Base-by-base conservation (phyloP, 2,113 vertebrate genomes). In the Rhinolophus sinicus region DNA sequence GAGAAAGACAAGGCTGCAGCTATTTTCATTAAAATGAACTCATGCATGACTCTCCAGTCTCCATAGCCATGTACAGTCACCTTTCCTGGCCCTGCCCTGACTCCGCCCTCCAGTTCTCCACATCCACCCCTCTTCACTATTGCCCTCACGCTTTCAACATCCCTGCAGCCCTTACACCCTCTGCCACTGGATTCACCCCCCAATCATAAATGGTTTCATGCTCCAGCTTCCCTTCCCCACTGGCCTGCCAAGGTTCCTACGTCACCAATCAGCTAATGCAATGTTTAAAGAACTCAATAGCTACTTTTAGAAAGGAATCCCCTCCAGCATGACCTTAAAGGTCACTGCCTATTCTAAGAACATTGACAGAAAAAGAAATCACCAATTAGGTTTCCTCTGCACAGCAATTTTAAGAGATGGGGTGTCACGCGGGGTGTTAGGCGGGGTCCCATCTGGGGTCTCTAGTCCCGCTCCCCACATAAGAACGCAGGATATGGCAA, bases 251-350 rank as follows among this genome's bases (percentile, higher is more conserved):
- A 77, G 50, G 62, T 65, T 90, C 50, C 50, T 60, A 15, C 67
- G 50, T 90, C 56, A 44, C 84, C 67, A 81, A 28, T 86, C 84
- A 72, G 47, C 89, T 85, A 75, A 90, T 92, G 70, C 77, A 94
- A 86, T 82, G 67, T 85, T 91, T 72, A 72, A 89, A 85, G 80
- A 94, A 64, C 30, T 21, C 69, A 70, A 58, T 84, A 88, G 93
- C 77, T 85, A 84, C 84, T 88, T 96, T 94, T 94, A 94, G 95
- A 69, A 94, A 90, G 75, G 67, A 89, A 83, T 87, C 78, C 50
- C 92, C 67, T 70, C 73, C 50, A 77, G 76, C 47, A 95, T 44
- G 88, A 94, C 95, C 95, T 94, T 92, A 87, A 93, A 94, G 94
- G 88, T 95, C 92, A 94, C n/a, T 83, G 75, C 75, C 85, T 93